Percentiles rank a stretch among this genome's conserved stretches.
Conservation (phyloP, 2,888 invertebrate species). For the Troides aeacus region DNA sequence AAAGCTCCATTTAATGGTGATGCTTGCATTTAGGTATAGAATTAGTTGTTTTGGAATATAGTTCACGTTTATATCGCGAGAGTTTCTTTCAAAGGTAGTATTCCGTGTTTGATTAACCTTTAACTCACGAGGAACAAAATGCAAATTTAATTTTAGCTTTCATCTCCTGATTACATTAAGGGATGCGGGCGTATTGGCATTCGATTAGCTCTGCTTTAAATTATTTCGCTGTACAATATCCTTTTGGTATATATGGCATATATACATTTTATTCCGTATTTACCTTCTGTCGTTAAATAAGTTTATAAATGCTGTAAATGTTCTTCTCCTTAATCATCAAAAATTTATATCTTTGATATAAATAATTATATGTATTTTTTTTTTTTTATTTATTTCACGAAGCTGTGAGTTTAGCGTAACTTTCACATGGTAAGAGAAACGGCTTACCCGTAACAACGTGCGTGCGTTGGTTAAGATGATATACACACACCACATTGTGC, state of each 20-base stretch:
- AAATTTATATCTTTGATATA: neutral
- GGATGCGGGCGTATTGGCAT: slow-evolving; percentile 22
- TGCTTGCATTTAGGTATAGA: neutral
- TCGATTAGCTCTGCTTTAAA: slow-evolving; percentile 11
- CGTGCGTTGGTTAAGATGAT: too few species aligned
- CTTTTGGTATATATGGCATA: neutral
- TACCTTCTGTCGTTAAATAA: neutral
- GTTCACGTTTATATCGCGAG: slow-evolving; percentile 5
- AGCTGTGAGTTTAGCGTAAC: too few species aligned
- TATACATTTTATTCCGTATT: neutral
- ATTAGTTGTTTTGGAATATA: slow-evolving; percentile 6
- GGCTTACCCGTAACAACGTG: too few species aligned
- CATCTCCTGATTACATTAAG: slow-evolving; percentile 14
- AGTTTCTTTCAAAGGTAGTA: neutral
- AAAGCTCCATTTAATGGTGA: neutral
- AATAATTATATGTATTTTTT: too few species aligned
- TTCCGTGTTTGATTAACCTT: slow-evolving; percentile 13
- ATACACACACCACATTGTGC: too few species aligned
- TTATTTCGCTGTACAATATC: neutral
- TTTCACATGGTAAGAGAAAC: too few species aligned
- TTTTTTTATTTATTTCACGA: too few species aligned
- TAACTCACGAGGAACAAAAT: slow-evolving; percentile 3
- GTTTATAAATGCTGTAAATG: neutral
- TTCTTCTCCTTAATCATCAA: neutral
- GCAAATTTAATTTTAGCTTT: slow-evolving; percentile 4